Evolutionary conservation across 23 tunicate genomes (phyloP).

Genomic region (Diplosoma virens): DNA sequence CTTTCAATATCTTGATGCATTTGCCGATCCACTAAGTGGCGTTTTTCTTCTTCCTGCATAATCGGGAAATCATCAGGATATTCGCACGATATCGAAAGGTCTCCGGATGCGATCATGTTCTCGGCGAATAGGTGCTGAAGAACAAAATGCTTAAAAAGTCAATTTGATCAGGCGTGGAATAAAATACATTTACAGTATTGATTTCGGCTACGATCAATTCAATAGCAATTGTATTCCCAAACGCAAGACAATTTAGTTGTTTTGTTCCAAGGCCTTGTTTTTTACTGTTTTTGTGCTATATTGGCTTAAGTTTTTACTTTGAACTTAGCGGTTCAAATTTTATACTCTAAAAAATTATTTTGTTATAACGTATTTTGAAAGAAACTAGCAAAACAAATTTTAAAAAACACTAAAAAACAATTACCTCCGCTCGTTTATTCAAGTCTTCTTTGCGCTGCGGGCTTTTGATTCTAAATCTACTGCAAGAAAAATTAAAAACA

Average conservation of each 20-base stretch:
- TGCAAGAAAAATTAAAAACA: too few species aligned
- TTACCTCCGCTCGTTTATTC: constrained; percentile 32
- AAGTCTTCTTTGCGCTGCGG: constrained; percentile 9
- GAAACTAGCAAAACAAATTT: too few species aligned
- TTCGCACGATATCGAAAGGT: constrained; percentile 67
- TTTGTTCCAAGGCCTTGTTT: too few species aligned
- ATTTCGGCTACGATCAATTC: neutral
- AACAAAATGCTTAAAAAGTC: neutral
- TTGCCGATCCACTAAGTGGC: constrained; percentile 80
- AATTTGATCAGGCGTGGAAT: neutral
- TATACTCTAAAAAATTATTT: too few species aligned
- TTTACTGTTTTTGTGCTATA: too few species aligned
- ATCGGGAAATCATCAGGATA: constrained; percentile 82
- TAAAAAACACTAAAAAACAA: neutral
- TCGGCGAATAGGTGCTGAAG: constrained; percentile 73
- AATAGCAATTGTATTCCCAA: too few species aligned
- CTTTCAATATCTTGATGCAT: constrained; percentile 67
- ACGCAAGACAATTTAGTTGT: too few species aligned
- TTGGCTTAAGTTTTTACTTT: neutral
- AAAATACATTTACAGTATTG: neutral
- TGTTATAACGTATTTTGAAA: too few species aligned
- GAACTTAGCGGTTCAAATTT: too few species aligned
- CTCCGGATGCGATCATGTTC: constrained; percentile 72
- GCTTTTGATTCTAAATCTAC: neutral
- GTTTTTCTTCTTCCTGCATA: constrained; percentile 66